Conservation (phyloP, 2,888 invertebrate genomes). For the Apamea epomidion region DNA sequence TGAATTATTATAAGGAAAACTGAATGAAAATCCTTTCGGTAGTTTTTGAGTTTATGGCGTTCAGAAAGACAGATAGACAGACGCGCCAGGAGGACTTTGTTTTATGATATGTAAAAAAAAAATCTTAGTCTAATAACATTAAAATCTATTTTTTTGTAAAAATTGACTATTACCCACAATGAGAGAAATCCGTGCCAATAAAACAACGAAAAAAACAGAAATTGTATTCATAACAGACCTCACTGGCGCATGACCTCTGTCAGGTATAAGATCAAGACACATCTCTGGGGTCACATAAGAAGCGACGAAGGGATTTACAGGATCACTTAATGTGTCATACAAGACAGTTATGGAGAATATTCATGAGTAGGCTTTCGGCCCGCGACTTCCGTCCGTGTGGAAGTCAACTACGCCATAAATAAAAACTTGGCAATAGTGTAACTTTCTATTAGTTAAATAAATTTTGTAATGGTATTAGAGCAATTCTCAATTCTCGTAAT, state of each 20-base stretch:
- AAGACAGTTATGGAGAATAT: slow-evolving; percentile 15
- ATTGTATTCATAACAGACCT: not conserved
- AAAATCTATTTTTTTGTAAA: too few species aligned
- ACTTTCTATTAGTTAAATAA: not conserved
- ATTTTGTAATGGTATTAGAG: not conserved
- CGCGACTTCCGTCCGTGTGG: not conserved
- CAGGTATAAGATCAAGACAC: slow-evolving; percentile 8
- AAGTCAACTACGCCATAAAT: not conserved
- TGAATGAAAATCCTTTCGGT: too few species aligned
- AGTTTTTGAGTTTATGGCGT: too few species aligned
- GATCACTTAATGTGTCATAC: not conserved
- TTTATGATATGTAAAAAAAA: too few species aligned
- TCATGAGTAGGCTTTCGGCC: not conserved
- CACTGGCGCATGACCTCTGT: not conserved
- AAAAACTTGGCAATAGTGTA: not conserved
- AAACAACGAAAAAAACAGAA: too few species aligned
- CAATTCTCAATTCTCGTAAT: too few species aligned
- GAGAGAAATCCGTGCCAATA: too few species aligned
- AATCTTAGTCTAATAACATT: too few species aligned
- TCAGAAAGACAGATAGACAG: too few species aligned
- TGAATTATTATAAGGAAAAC: too few species aligned
- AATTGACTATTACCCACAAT: too few species aligned
- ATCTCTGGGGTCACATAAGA: slow-evolving; percentile 15
- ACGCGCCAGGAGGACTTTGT: too few species aligned
- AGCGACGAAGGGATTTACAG: slow-evolving; percentile 7